phyloP scores from a whole-genome alignment of 2,888 invertebrate species.

The Baccha elongata region DNA sequence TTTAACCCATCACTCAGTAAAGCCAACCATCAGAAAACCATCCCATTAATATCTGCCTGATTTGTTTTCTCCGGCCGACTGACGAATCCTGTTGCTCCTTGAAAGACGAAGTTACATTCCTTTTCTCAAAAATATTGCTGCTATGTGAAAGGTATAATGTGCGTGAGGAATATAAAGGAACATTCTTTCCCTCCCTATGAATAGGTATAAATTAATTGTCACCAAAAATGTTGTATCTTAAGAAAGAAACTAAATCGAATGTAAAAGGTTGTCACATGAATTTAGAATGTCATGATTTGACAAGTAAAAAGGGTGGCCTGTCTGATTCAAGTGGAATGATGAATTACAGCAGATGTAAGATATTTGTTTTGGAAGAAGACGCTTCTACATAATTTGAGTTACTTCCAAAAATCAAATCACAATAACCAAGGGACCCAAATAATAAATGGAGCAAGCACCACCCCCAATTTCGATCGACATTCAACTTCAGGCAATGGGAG shows the following conservation, averaged over 20 bases:
- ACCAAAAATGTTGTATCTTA: constrained; percentile 37
- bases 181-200: constrained; percentile 50
- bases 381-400: constrained; percentile 10
- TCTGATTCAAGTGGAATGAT: constrained; percentile 42
- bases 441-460: constrained; percentile 46
- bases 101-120: constrained; percentile 8
- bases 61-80: too few species aligned
- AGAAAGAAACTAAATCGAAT: constrained; percentile 75
- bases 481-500: constrained; percentile 56
- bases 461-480: constrained; percentile 59
- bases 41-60: constrained; percentile 62
- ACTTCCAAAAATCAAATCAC: constrained; percentile 48
- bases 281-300: constrained; percentile 78
- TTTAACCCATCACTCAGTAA: constrained; percentile 60
- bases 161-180: too few species aligned
- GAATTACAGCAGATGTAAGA: constrained; percentile 64
- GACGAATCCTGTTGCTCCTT: constrained; percentile 65
- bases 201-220: constrained; percentile 65
- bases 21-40: constrained; percentile 35
- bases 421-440: constrained; percentile 19
- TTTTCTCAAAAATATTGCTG: neutral
- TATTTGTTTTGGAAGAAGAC: neutral
- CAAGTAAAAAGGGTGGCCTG: constrained; percentile 77
- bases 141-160: too few species aligned
- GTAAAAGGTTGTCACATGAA: constrained; percentile 79